Percentiles rank a stretch among this genome's conserved stretches.
Evolutionary conservation across 2,113 vertebrate species (phyloP).

Genomic region (Gobius niger): DNA sequence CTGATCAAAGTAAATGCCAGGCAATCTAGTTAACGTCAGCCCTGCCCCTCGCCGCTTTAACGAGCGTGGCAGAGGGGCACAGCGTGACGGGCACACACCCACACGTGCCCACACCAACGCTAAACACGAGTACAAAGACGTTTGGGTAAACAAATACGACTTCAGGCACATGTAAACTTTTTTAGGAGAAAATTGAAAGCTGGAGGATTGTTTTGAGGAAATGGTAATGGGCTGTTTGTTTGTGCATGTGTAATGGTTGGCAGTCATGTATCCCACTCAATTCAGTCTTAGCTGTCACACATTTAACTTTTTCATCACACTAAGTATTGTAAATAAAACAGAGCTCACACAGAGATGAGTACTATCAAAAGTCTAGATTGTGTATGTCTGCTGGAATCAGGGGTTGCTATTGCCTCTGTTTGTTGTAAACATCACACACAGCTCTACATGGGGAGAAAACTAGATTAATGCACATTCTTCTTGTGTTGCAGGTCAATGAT

Average conservation of each 20-base stretch:
- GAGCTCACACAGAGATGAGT: too few species aligned
- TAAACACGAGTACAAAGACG: constrained; percentile 15
- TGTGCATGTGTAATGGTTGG: background rate
- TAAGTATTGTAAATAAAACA: background rate
- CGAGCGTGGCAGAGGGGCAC: constrained; percentile 53
- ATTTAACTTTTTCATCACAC: background rate
- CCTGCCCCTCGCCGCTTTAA: constrained; percentile 52
- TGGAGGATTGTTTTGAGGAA: background rate
- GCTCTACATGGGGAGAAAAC: background rate
- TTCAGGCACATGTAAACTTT: background rate
- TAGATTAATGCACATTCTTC: constrained; percentile 1
- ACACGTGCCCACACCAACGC: constrained; percentile 34
- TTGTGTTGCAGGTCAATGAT: constrained; percentile 16
- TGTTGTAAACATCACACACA: constrained; percentile 27
- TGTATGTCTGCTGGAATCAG: constrained; percentile 24
- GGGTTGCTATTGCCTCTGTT: background rate
- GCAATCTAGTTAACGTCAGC: constrained; percentile 64
- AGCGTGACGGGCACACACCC: constrained; percentile 51
- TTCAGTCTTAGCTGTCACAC: background rate
- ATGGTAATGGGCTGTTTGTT: background rate
- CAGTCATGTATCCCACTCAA: background rate
- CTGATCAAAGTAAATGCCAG: constrained; percentile 69
- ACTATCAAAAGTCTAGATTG: constrained; percentile 15
- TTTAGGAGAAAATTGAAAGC: background rate
- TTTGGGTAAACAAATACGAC: constrained; percentile 13